Percentiles rank a stretch among this genome's conserved stretches.
Evolutionary conservation across 2,797 vertebrate genomes (phyloP).

Genomic region (Enteromius argenteus): DNA sequence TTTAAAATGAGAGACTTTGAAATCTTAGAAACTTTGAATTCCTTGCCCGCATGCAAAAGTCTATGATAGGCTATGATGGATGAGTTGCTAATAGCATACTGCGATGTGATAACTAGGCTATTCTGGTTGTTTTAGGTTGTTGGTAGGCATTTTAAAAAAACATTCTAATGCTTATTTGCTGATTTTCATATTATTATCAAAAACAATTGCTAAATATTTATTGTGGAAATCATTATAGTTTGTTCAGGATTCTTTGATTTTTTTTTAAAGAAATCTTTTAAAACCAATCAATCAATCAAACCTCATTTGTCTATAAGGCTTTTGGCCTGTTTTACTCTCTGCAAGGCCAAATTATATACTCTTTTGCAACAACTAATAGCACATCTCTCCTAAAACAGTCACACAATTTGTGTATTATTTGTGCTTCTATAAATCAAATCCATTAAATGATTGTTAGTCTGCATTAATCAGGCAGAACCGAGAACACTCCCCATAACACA

Average conservation of each 20-base stretch:
- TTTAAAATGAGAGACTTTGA: constrained; percentile 37
- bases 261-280: neutral
- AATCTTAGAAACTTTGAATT: constrained; percentile 19
- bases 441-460: no score
- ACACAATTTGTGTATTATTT: neutral
- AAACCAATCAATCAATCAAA: no score
- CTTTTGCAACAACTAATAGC: neutral
- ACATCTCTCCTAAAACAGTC: neutral
- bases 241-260: no score
- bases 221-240: neutral
- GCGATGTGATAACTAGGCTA: neutral
- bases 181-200: no score
- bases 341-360: no score
- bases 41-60: neutral
- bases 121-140: neutral
- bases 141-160: neutral
- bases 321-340: no score
- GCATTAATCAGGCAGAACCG: no score
- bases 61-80: neutral
- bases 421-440: no score
- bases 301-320: no score
- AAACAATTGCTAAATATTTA: no score
- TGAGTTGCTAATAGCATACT: neutral
- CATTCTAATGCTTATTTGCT: no score
- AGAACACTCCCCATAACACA: no score